These are phyloP conservation scores for Eonycteris spelaea DNA, from an alignment of 2,113 vertebrate genomes.

Conservation along the genomic window DNA sequence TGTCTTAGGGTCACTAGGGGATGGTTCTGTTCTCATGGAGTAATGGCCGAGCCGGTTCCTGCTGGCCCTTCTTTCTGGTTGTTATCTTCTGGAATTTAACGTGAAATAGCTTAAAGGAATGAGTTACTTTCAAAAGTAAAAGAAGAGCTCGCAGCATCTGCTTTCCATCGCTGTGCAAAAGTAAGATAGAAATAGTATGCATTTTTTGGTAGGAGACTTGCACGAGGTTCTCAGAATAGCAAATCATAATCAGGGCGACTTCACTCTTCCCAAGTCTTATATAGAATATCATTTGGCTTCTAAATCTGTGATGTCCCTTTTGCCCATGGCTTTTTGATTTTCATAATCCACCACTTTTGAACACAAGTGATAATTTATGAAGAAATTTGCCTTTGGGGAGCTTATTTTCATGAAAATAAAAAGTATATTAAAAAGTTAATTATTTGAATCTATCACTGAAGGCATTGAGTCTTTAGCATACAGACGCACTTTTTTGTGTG, in stretches of 20 bases:
- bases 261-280: slow-evolving; percentile 44
- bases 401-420: not conserved
- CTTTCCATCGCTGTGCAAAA: slow-evolving; percentile 18
- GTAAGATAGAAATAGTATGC: slow-evolving; percentile 9
- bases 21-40: not conserved
- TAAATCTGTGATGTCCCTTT: slow-evolving; percentile 46
- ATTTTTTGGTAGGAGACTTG: slow-evolving; percentile 35
- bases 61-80: not conserved
- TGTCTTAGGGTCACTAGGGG: not conserved
- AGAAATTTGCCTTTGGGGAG: slow-evolving; percentile 35
- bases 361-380: slow-evolving; percentile 46
- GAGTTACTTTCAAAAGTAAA: slow-evolving; percentile 25
- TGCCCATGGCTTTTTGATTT: not conserved
- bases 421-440: not conserved
- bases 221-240: slow-evolving; percentile 46
- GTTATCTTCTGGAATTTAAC: not conserved
- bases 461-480: not conserved
- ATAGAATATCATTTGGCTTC: slow-evolving; percentile 41
- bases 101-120: not conserved
- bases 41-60: not conserved
- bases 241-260: slow-evolving; percentile 13
- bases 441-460: not conserved
- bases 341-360: slow-evolving; percentile 22
- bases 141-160: not conserved
- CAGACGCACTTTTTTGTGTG: not conserved